Evolutionary conservation across 2,888 invertebrate species (phyloP), one percentile per base, ranked within the genome.

Genomic region (Chesias legatella): DNA sequence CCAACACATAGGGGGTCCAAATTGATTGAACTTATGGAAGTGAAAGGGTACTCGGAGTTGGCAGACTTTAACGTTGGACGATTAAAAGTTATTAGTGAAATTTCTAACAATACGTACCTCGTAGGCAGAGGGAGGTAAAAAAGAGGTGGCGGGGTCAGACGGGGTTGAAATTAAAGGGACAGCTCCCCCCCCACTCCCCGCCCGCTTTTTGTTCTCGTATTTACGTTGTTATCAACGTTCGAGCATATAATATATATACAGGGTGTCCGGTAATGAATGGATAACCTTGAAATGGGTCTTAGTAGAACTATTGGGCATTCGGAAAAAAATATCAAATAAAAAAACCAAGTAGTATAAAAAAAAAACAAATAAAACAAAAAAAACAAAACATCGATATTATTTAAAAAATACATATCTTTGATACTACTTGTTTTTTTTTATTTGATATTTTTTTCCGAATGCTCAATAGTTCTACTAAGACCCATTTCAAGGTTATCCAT

Each of bases 201-300:
- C 47, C 43, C 41, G 41, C 39, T 28, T 39, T 46, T 44, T 48
- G 39, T 32, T 39, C 46, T 42, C 40, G 34, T 46, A 45, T 45
- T 46, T 40, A 47, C 44, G 43, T 43, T 43, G 45, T 51, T 52
- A 52, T 50, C 53, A 50, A 31, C 39, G 48, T 44, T 42, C 42
- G 34, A 33, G 28, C 33, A 41, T 33, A 44, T 36, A 33, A 41
- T 34, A 36, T 31, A 20, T 7, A 23, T 32, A 35, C 47, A n/a
- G n/a, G n/a, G n/a, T n/a, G n/a, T n/a, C n/a, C n/a, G n/a, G n/a
- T n/a, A n/a, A n/a, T n/a, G n/a, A n/a, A n/a, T n/a, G n/a, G n/a
- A n/a, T n/a, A n/a, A n/a, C n/a, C n/a, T n/a, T n/a, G n/a, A n/a
- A n/a, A n/a, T n/a, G n/a, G n/a, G n/a, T n/a, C n/a, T n/a, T n/a